Base-by-base conservation (phyloP, 2,888 invertebrate genomes). In the Agrenia bidenticulata region DNA sequence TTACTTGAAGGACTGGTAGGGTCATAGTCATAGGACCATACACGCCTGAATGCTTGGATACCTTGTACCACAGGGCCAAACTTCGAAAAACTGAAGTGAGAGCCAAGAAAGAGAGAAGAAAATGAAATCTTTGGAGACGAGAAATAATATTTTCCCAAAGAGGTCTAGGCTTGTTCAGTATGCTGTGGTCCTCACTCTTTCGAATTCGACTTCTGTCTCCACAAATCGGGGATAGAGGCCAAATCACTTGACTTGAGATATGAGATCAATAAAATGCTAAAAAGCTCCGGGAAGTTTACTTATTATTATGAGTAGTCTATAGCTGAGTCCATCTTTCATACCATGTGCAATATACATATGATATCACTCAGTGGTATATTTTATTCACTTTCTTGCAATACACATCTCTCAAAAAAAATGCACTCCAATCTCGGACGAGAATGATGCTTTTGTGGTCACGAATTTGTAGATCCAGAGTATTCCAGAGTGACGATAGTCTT, bases 241-340 rank as follows among this genome's bases (percentile, higher is more conserved):
- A 45, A 62, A 62, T 62, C 55, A 27, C 55, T 62, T 54, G 55
- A 62, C 55, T 62, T 62, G 55, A 55, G 55, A 55, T 45, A 62
- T 39, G 13, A 41, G 61, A 39, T 54, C 61, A 53, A 53, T 39
- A 39, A 61, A 54, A 61, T 61, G 24, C 55, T 62, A 55, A 55
- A 56, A 42, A 49, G 50, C 21, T 55, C 21, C 19, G 26, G 11
- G 42, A 42, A 42, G 54, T 62, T 62, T 32, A 45, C 53, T 41
- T 57, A 57, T 57, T 51, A 51, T 4, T 23, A 51, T 51, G 23
- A 51, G 45, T 23, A 7, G 17, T 13, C 51, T 21, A 19, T n/a
- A n/a, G n/a, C n/a, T n/a, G n/a, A n/a, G n/a, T n/a, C n/a, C n/a
- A n/a, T n/a, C n/a, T n/a, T n/a, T n/a, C n/a, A n/a, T n/a, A n/a